Evolutionary conservation across 2,888 invertebrate genomes (phyloP), one percentile per base, ranked within the genome.

Genomic region (Drosophila putrida): DNA sequence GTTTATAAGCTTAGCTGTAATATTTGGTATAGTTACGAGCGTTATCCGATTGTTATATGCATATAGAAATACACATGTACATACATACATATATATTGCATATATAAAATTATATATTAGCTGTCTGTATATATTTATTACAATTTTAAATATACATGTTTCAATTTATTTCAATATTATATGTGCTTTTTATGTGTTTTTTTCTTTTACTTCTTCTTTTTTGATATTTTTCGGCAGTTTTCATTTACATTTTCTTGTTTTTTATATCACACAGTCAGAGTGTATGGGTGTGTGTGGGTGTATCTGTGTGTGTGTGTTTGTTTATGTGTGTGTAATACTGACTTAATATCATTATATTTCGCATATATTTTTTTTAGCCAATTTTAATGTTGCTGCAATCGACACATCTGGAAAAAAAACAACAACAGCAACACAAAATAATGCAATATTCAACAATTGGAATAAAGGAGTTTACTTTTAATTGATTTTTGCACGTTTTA

Each of bases 381-480:
- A 25, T 6, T 44, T 47, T 46, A 15, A 54, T 35, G n/a, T 46
- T 39, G 38, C 33, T 57, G 38, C 31, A 66, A 50, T 27, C 28
- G 46, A 51, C 66, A 55, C 53, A 65, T 75, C 53, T 71, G 58
- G 39, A 74, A 74, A 54, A 31, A 39, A 64, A 15, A 43, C 4
- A 10, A 10, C n/a, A 27, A 51, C 60, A 15, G 38, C 4, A 10
- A 10, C n/a, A 27, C 47, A 49, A 53, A 20, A 50, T 10, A 44
- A 25, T 27, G n/a, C 10, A 47, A 15, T 46, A 46, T 46, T 15
- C 4, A 15, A n/a, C 1, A 27, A n/a, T 13, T 33, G 4, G 25
- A 46, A 63, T 11, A 27, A 35, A 35, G 49, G 33, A 49, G 13
- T 36, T 13, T n/a, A 44, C 2, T 20, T 20, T 35, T 53, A 55